phyloP scores from a whole-genome alignment of 1,140 invertebrate genomes.

The Harpegnathos saltator region DNA sequence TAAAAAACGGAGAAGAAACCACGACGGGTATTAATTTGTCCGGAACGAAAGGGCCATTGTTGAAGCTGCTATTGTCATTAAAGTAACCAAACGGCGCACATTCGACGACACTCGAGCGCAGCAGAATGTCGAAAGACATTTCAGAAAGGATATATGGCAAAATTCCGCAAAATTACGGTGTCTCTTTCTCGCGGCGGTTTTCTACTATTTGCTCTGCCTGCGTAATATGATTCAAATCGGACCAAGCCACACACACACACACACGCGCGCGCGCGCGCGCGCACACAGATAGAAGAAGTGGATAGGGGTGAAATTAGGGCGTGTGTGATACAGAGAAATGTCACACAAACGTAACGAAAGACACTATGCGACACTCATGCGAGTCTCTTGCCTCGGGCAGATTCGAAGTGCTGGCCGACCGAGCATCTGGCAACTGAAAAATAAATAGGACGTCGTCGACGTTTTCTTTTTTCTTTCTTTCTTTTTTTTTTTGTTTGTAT shows the following conservation, averaged over 20 bases:
- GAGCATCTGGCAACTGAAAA: slow-evolving; percentile 57
- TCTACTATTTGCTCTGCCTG: too few species aligned
- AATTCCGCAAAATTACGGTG: too few species aligned
- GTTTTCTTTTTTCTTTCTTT: slow-evolving; percentile 44
- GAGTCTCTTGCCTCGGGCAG: slow-evolving; percentile 57
- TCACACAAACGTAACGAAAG: slow-evolving; percentile 36
- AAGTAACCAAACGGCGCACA: background rate
- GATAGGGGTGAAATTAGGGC: background rate
- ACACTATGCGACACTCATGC: slow-evolving; percentile 25
- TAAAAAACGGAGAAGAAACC: too few species aligned
- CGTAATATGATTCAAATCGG: too few species aligned
- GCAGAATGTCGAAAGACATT: background rate
- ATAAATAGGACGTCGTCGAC: slow-evolving; percentile 48
- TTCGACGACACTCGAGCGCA: background rate
- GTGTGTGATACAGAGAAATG: background rate
- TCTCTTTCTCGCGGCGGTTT: too few species aligned
- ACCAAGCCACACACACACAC: too few species aligned
- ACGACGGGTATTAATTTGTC: slow-evolving; percentile 6
- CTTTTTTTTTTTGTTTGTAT: too few species aligned
- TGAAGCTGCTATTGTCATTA: background rate
- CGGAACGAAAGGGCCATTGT: background rate
- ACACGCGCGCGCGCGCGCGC: too few species aligned
- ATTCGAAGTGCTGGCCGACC: slow-evolving; percentile 12
- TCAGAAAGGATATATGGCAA: too few species aligned
- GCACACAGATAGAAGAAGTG: background rate